Percentiles rank a stretch among this genome's conserved stretches.
These are phyloP conservation scores for Intellagama lesueurii DNA, from an alignment of 2,797 vertebrate species.

Conservation along the genomic window DNA sequence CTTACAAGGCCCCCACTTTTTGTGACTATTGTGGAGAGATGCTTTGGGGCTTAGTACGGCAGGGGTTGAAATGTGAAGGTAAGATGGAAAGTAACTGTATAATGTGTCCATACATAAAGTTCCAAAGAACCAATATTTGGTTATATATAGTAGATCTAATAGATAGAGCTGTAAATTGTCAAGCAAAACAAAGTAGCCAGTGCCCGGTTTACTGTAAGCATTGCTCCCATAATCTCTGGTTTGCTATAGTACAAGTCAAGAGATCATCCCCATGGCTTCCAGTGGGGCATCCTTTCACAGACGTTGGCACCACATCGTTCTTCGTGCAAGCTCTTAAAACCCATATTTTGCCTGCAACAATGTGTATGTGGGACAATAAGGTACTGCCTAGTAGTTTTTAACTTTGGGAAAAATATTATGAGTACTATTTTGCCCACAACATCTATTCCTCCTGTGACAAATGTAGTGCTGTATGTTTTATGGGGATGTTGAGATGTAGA, in stretches of 20 bases:
- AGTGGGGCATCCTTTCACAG: no score
- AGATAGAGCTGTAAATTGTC: not conserved
- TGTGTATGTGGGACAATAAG: no score
- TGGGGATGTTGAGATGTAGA: not conserved
- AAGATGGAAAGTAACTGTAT: slow-evolving; percentile 10
- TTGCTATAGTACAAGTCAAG: no score
- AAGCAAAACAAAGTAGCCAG: not conserved
- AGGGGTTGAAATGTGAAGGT: slow-evolving; percentile 99
- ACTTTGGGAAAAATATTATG: not conserved
- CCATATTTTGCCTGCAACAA: no score
- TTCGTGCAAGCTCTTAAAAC: no score
- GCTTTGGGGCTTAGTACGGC: slow-evolving; percentile 97
- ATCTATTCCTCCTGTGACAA: slow-evolving; percentile 23
- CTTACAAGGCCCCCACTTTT: slow-evolving; percentile 97
- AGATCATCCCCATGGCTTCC: no score
- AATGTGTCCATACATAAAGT: not conserved
- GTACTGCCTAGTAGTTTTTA: not conserved
- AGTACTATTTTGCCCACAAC: not conserved
- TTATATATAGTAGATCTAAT: not conserved
- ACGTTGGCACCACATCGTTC: not conserved
- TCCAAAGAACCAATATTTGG: no score
- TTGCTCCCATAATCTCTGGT: no score
- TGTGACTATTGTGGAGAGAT: slow-evolving; percentile 99
- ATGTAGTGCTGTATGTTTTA: not conserved
- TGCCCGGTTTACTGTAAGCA: no score